Evolutionary conservation across 2,113 vertebrate genomes (phyloP).

Genomic region (Rhagologus leucostigma): DNA sequence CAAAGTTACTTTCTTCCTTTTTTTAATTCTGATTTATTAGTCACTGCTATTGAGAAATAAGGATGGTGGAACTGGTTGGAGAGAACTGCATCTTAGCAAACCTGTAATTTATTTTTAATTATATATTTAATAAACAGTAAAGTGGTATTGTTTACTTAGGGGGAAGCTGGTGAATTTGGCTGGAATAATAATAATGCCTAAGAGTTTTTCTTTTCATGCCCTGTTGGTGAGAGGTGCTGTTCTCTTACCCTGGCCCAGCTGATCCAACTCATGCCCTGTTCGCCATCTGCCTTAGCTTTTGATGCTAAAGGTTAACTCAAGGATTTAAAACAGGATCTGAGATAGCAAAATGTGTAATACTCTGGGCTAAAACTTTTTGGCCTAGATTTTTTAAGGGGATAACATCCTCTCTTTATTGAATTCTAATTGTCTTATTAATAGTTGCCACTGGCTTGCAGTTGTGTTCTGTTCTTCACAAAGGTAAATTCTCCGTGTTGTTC

Average conservation of each 20-base stretch:
- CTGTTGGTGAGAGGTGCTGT: not conserved
- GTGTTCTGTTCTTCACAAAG: not conserved
- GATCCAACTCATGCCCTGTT: not conserved
- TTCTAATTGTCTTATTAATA: not conserved
- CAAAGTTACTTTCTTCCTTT: not conserved
- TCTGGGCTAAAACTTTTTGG: not conserved
- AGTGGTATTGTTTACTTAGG: not conserved
- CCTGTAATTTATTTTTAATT: not conserved
- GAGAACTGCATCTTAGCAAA: not conserved
- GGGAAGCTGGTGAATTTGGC: not conserved
- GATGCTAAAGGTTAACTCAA: not conserved
- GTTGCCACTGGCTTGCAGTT: not conserved
- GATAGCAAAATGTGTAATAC: not conserved
- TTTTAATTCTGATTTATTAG: not conserved
- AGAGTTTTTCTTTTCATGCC: not conserved
- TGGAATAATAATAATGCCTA: not conserved
- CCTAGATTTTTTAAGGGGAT: not conserved
- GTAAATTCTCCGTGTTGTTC: not conserved
- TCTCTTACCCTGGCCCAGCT: not conserved
- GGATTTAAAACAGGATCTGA: not conserved
- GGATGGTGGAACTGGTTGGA: not conserved
- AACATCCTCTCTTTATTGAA: not conserved
- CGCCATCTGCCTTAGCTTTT: not conserved
- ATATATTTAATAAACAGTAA: not conserved
- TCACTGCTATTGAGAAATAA: not conserved